A percentile compares a stretch with the other conserved stretches of the same genome.
These are phyloP conservation scores for Araneus ventricosus DNA, from an alignment of 1,140 invertebrate species.

Conservation along the genomic window DNA sequence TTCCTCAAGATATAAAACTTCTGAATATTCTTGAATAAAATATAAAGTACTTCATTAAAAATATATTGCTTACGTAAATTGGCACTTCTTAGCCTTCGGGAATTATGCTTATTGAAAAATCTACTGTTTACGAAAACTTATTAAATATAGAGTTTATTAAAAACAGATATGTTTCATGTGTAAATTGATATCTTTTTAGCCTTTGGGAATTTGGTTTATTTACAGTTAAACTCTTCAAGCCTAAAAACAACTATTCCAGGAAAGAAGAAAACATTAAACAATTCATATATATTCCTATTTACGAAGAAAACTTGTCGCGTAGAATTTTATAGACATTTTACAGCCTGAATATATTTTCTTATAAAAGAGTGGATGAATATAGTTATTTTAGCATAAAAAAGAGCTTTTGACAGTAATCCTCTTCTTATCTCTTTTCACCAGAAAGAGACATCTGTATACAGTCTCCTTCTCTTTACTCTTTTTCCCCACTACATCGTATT, in stretches of 20 bases:
- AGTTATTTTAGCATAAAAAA: background rate
- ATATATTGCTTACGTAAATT: background rate
- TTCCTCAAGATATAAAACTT: background rate
- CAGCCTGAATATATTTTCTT: background rate
- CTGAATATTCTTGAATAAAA: background rate
- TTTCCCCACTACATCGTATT: background rate
- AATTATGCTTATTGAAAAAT: background rate
- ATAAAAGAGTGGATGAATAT: background rate
- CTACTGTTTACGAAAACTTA: too few relatives aligned
- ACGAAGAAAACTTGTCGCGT: background rate
- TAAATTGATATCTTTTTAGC: background rate
- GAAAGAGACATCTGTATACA: background rate
- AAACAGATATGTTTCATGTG: too few relatives aligned
- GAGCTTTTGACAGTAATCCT: background rate
- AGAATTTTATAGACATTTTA: background rate
- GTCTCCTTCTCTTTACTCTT: background rate
- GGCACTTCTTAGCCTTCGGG: background rate
- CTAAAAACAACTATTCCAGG: background rate
- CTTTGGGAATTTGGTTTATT: background rate
- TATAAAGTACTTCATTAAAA: background rate
- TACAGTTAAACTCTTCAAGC: background rate
- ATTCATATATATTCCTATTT: slow-evolving; percentile 16
- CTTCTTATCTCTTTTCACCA: background rate
- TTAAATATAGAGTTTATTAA: too few relatives aligned
- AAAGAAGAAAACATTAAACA: background rate